Percentiles rank a stretch among this genome's conserved stretches.
Conservation (phyloP, 2,113 vertebrate genomes). For the Microcebus murinus region DNA sequence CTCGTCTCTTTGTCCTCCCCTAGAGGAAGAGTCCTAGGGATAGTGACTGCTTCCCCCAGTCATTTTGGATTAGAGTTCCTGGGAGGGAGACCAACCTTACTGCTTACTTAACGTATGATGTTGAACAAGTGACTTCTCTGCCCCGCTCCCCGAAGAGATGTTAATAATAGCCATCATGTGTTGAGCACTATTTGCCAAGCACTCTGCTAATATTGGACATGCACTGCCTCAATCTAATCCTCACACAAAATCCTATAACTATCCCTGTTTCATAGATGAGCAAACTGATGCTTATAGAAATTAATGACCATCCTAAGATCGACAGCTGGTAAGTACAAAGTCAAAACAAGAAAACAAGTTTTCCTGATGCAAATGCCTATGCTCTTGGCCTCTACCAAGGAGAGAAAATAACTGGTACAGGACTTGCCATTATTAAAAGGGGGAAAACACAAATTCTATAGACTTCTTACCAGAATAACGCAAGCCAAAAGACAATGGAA, state of each 20-base stretch:
- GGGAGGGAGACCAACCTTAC: background rate
- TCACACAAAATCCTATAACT: background rate
- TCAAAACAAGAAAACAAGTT: background rate
- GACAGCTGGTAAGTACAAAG: background rate
- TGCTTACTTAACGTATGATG: background rate
- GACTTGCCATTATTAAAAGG: background rate
- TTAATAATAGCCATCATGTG: background rate
- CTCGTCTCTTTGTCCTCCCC: background rate
- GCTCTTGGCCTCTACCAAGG: background rate
- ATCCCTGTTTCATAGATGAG: background rate
- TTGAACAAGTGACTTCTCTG: background rate
- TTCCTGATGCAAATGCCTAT: background rate
- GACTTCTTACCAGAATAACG: conserved; percentile 17
- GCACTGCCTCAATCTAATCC: background rate
- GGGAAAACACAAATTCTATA: background rate
- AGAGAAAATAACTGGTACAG: background rate
- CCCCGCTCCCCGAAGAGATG: background rate
- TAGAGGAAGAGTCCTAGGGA: background rate
- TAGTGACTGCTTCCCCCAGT: background rate
- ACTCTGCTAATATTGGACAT: background rate
- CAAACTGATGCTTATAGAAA: background rate
- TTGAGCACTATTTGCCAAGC: background rate
- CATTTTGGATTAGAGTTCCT: background rate
- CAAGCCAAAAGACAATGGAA: background rate
- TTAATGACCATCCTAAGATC: background rate